Percentiles rank a stretch among this genome's conserved stretches.
phyloP scores from a whole-genome alignment of 2,888 invertebrate species.

The Rhopalosiphum nymphaeae region DNA sequence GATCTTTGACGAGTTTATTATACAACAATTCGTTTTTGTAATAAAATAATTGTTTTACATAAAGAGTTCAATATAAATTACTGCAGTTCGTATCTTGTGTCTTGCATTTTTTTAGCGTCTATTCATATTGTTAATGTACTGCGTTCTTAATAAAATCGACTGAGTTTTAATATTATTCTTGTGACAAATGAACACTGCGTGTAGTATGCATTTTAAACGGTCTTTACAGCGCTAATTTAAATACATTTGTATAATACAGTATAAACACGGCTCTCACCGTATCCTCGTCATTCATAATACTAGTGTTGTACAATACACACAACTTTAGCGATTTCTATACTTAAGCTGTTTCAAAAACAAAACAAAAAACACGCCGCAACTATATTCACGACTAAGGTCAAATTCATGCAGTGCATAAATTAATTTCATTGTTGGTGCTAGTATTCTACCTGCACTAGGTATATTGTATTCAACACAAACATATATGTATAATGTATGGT shows the following conservation, averaged over 20 bases:
- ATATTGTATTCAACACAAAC: background rate
- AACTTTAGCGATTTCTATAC: background rate
- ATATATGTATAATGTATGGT: background rate
- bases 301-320: background rate
- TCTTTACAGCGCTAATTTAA: background rate
- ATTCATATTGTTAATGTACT: background rate
- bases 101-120: background rate
- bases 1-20: background rate
- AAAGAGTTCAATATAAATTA: background rate
- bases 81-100: background rate
- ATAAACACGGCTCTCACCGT: background rate
- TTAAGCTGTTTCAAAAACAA: background rate
- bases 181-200: background rate
- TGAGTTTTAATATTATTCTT: background rate
- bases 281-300: background rate
- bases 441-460: background rate
- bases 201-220: background rate
- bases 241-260: background rate
- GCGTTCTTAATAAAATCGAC: background rate
- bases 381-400: constrained; percentile 38
- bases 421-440: constrained; percentile 7
- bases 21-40: background rate
- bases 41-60: background rate
- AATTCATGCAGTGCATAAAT: constrained; percentile 41
- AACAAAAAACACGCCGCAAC: background rate